Conservation (phyloP, 2,113 vertebrate species). For the Etia nguti region DNA sequence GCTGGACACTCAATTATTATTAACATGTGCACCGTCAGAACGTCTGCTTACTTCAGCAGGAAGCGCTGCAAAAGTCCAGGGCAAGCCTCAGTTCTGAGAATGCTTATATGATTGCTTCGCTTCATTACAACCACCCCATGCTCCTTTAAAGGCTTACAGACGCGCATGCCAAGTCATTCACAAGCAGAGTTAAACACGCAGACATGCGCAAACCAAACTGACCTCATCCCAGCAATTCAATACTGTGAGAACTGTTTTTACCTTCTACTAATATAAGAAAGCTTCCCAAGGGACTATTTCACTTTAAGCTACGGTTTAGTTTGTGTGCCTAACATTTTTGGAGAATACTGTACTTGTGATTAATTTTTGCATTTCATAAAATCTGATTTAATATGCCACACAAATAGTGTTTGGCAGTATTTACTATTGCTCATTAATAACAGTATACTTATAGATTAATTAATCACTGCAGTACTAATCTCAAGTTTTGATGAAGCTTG, state of each 20-base stretch:
- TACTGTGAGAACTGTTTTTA: not conserved
- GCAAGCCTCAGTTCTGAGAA: not conserved
- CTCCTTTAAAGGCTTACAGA: not conserved
- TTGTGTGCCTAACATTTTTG: not conserved
- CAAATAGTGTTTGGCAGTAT: not conserved
- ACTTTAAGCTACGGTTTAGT: not conserved
- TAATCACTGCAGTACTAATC: not conserved
- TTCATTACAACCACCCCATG: not conserved
- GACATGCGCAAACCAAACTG: not conserved
- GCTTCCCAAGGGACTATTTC: rapidly evolving
- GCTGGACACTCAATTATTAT: not conserved
- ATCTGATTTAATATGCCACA: not conserved
- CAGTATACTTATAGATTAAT: not conserved
- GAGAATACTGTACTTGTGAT: not conserved
- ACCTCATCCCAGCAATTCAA: not conserved
- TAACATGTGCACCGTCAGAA: not conserved
- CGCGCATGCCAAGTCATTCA: not conserved
- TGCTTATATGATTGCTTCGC: not conserved
- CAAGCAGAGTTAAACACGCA: not conserved
- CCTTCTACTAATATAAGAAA: not conserved
- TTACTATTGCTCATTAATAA: not conserved
- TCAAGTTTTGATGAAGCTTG: not conserved
- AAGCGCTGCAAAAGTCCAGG: not conserved
- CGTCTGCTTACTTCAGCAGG: not conserved
- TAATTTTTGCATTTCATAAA: not conserved